phyloP scores from a whole-genome alignment of 2,797 vertebrate genomes.

The Coranthus polyacanthus region DNA sequence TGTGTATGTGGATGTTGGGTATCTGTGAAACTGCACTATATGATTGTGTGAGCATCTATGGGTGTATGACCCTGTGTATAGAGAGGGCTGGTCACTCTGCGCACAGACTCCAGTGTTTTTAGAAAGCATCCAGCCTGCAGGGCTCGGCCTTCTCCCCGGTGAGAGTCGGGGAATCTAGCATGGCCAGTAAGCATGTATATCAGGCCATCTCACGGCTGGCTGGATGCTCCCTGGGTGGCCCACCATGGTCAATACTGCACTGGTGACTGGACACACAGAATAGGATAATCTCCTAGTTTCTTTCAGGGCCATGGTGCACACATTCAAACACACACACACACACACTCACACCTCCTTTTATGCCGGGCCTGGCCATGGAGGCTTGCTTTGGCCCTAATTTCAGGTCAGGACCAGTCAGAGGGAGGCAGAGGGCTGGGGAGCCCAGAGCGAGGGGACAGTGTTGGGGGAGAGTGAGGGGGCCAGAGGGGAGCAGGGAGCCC shows the following conservation, averaged over 20 bases:
- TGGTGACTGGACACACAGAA: slow-evolving; percentile 84
- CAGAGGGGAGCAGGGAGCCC: slow-evolving; percentile 53
- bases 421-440: slow-evolving; percentile 51
- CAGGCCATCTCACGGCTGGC: slow-evolving; percentile 87
- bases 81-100: slow-evolving; percentile 48
- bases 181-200: slow-evolving; percentile 87
- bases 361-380: slow-evolving; percentile 53
- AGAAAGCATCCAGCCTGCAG: slow-evolving; percentile 68
- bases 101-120: slow-evolving; percentile 68
- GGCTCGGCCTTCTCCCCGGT: slow-evolving; percentile 74
- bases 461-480: slow-evolving; percentile 28
- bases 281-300: slow-evolving; percentile 87
- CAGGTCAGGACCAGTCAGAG: slow-evolving; percentile 78
- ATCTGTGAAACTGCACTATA: too few relatives aligned
- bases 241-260: slow-evolving; percentile 83
- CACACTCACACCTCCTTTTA: slow-evolving; percentile 57
- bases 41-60: not conserved
- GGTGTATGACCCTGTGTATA: slow-evolving; percentile 13
- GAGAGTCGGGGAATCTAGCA: slow-evolving; percentile 84
- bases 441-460: slow-evolving; percentile 61
- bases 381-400: slow-evolving; percentile 74
- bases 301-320: slow-evolving; percentile 72
- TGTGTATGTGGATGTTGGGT: too few relatives aligned
- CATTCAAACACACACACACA: slow-evolving; percentile 51
- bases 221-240: slow-evolving; percentile 87